Percentiles rank a stretch among this genome's conserved stretches.
Evolutionary conservation across 2,113 vertebrate species (phyloP).

Genomic region (Callopanchax toddi): DNA sequence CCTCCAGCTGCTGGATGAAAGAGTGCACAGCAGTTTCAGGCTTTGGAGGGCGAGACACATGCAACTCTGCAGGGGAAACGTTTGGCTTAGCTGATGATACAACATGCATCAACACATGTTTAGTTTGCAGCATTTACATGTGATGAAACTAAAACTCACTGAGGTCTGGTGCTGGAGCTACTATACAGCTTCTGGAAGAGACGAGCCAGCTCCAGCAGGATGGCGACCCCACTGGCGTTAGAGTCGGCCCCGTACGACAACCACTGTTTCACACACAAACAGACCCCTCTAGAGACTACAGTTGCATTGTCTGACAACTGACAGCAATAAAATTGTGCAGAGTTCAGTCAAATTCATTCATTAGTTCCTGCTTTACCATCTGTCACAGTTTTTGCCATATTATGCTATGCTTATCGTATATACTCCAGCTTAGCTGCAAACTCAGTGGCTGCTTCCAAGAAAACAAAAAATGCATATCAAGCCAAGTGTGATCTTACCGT

Average conservation of each 20-base stretch:
- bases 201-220: constrained; percentile 78
- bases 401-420: no score
- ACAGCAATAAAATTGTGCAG: background rate
- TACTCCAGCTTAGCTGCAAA: no score
- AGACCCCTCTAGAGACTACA: background rate
- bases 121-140: background rate
- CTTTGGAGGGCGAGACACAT: constrained; percentile 80
- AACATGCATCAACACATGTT: no score
- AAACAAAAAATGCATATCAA: no score
- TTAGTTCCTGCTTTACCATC: background rate
- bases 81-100: no score
- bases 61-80: constrained; percentile 71
- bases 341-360: background rate
- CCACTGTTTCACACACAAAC: constrained; percentile 67
- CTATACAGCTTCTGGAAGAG: constrained; percentile 80
- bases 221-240: constrained; percentile 79
- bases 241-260: constrained; percentile 82
- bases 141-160: constrained; percentile 66
- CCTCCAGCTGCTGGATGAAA: constrained; percentile 76
- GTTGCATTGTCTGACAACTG: constrained; percentile 82
- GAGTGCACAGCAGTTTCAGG: constrained; percentile 62
- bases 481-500: constrained; percentile 70
- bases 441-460: no score
- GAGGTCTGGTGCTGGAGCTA: constrained; percentile 68
- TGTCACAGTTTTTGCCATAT: no score